Conservation (phyloP, 1,140 invertebrate species). For the Drosophila lacertosa region DNA sequence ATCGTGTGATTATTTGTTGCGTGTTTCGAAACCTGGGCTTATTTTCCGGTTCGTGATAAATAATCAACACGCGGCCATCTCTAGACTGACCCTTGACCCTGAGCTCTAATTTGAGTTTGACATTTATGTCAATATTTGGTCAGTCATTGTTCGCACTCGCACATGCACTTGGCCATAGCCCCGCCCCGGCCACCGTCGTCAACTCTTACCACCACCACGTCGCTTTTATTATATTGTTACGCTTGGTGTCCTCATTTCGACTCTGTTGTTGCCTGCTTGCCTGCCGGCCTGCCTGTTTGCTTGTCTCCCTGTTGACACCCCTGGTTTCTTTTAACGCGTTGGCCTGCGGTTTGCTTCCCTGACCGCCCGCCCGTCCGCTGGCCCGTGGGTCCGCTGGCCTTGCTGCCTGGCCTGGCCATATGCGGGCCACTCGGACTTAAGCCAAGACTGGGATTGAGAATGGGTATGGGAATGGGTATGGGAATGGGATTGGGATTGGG, state of each 20-base stretch:
- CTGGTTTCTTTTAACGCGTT: slow-evolving; percentile 26
- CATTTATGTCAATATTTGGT: slow-evolving; percentile 84
- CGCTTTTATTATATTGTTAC: slow-evolving; percentile 77
- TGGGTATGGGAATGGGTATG: not conserved
- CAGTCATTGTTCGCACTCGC: slow-evolving; percentile 78
- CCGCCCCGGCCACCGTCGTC: not conserved
- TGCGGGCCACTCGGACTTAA: slow-evolving; percentile 48
- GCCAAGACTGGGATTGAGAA: not conserved
- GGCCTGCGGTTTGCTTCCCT: slow-evolving; percentile 35
- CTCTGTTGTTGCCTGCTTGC: slow-evolving; percentile 1
- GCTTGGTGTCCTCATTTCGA: slow-evolving; percentile 67
- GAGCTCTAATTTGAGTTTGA: slow-evolving; percentile 83
- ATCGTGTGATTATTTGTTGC: too few relatives aligned
- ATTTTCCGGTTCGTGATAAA: too few relatives aligned
- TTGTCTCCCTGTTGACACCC: slow-evolving; percentile 8
- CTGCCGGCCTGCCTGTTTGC: slow-evolving; percentile 27
- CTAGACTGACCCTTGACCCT: slow-evolving; percentile 75
- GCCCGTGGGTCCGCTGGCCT: slow-evolving; percentile 19
- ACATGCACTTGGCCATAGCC: slow-evolving; percentile 24
- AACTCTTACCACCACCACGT: too few relatives aligned
- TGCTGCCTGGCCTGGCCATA: too few relatives aligned
- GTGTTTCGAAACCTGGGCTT: too few relatives aligned
- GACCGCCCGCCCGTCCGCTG: too few relatives aligned
- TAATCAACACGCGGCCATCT: too few relatives aligned
- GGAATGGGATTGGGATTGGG: not conserved